A percentile compares a stretch with the other conserved stretches of the same genome.
These are phyloP conservation scores for Dermatophagoides farinae DNA, from an alignment of 1,140 invertebrate genomes.

Conservation along the genomic window DNA sequence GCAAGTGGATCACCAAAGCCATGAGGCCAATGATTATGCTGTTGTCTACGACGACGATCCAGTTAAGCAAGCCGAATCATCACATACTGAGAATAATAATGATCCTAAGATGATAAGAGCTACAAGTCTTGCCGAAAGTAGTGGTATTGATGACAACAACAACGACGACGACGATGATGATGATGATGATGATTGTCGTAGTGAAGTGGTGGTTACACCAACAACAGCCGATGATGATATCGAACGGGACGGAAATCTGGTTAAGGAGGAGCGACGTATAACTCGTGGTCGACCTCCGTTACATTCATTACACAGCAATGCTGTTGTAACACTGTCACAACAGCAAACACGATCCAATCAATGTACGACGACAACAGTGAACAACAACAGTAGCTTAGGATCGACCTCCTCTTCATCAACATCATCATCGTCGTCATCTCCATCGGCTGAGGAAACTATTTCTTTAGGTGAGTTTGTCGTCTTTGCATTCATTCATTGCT, in stretches of 20 bases:
- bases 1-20: background rate
- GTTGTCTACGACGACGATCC: background rate
- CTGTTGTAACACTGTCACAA: too few species aligned
- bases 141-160: constrained; percentile 32
- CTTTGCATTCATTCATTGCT: background rate
- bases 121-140: constrained; percentile 14
- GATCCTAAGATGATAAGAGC: constrained; percentile 1
- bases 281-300: background rate
- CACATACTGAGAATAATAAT: background rate
- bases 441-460: background rate
- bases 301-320: too few species aligned
- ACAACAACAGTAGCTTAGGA: background rate
- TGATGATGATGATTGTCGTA: background rate
- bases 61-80: background rate
- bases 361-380: too few species aligned
- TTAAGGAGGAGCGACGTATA: background rate
- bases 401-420: background rate
- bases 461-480: constrained; percentile 2
- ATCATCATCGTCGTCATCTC: background rate
- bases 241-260: background rate
- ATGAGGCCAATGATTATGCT: background rate
- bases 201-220: background rate
- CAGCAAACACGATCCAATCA: background rate
- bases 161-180: constrained; percentile 24
- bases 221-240: background rate